Evolutionary conservation across 2,113 vertebrate species (phyloP), one percentile per base, ranked within the genome.

Genomic region (Chaenocephalus aceratus): DNA sequence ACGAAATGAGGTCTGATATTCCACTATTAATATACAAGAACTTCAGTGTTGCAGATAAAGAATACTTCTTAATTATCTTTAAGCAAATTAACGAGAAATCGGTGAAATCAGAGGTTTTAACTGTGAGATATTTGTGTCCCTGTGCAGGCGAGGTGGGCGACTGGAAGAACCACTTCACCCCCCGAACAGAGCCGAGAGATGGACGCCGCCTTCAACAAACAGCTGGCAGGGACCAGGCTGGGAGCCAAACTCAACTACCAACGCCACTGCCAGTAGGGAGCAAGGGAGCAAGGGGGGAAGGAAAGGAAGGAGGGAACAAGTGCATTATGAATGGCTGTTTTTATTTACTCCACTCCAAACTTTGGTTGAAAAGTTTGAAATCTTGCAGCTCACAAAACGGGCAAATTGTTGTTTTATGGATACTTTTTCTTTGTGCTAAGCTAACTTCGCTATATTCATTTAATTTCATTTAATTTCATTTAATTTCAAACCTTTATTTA

Each of bases 181-280:
- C 87, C 93, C 77, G 86, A 92, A 73, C 95, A 95, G 82, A 96
- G 87, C 53, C 64, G 77, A 48, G 90, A 95, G 92, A 96, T 97
- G 95, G 93, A 96, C 56, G 61, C 0, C 72, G 95, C 92, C 86
- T 97, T 96, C 92, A 82, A 88, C 80, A 75, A 89, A 15, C 52
- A 41, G 52, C 94, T 94, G 79, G 88, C 83, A 57, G 94, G 91
- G 77, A 96, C 90, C 2, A 77, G 82, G 49, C 45, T 95, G 9
- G 94, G 94, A 80, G 71, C 65, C 23, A 90, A 89, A 67, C 13
- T 97, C 60, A 93, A 95, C 76, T 91, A 94, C 85, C 72, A 95
- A 0, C 67, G 51, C 0, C 30, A 92, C 63, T 95, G 94, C 69
- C 86, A 83, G 45, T 89, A 87, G 66, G 26, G 12, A 54, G 49